Percentiles rank a stretch among this genome's conserved stretches.
phyloP scores from a whole-genome alignment of 2,113 vertebrate genomes.

The Bucco capensis region DNA sequence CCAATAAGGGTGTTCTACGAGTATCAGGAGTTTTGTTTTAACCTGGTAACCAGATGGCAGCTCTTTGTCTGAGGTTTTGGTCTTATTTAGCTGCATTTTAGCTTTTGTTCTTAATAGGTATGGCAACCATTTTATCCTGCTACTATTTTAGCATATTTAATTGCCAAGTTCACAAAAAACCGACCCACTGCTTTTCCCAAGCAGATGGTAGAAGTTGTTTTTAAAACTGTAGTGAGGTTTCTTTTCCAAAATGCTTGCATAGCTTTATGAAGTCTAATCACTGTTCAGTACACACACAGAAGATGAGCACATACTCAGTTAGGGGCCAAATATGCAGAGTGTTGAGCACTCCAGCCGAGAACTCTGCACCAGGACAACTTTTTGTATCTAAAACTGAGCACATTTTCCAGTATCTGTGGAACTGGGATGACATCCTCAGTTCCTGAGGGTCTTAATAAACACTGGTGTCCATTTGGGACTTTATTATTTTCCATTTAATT shows the following conservation, averaged over 20 bases:
- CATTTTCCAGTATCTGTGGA: not conserved
- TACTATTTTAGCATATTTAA: conserved; percentile 66
- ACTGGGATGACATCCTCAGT: not conserved
- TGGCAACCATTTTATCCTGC: conserved; percentile 32
- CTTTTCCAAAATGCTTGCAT: conserved; percentile 61
- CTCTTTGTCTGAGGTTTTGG: conserved; percentile 1
- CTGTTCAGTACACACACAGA: conserved; percentile 5
- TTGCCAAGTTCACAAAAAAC: conserved; percentile 59
- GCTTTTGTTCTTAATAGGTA: conserved; percentile 50
- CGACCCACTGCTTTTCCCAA: conserved; percentile 21
- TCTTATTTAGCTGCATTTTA: conserved; percentile 39
- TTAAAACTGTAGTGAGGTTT: conserved; percentile 50
- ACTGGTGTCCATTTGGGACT: not conserved
- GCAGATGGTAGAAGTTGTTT: conserved; percentile 70
- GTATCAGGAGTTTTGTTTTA: conserved; percentile 30
- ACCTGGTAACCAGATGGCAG: conserved; percentile 52
- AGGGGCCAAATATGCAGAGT: not conserved
- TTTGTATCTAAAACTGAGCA: not conserved
- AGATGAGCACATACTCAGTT: not conserved
- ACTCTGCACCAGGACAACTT: not conserved
- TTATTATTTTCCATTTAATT: not conserved
- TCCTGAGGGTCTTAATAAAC: not conserved
- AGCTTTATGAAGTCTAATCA: conserved; percentile 35
- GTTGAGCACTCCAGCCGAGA: not conserved
- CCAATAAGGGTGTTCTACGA: not conserved